Conservation (phyloP, 2,797 vertebrate species). For the Pseudotriccus pelzelni region DNA sequence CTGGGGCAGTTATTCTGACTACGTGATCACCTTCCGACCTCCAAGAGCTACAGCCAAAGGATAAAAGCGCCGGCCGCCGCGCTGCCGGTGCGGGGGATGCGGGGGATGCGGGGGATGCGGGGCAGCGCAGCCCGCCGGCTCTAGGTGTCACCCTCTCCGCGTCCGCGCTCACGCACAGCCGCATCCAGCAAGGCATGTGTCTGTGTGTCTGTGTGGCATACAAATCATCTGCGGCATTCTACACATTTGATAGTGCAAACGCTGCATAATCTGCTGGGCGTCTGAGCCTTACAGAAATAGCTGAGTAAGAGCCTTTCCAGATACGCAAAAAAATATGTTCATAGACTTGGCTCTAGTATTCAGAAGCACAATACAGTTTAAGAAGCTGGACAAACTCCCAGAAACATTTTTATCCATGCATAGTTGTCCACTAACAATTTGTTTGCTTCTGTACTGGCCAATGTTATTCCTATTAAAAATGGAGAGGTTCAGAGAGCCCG, state of each 20-base stretch:
- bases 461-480: not conserved
- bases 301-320: not conserved
- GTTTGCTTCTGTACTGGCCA: not conserved
- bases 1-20: no score
- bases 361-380: not conserved
- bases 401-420: slow-evolving; percentile 9
- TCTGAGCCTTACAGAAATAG: not conserved
- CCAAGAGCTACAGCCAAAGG: not conserved
- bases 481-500: not conserved
- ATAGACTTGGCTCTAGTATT: not conserved
- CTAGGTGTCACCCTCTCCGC: slow-evolving; percentile 41
- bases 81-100: not conserved
- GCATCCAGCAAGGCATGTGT: rapidly evolving
- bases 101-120: no score
- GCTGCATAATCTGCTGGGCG: not conserved
- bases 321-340: not conserved
- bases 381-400: not conserved
- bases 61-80: no score
- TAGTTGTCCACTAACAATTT: not conserved
- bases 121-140: not conserved
- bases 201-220: no score
- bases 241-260: not conserved
- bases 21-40: rapidly evolving
- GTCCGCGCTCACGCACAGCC: not conserved
- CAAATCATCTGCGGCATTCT: not conserved